These are phyloP conservation scores for Sesamia nonagrioides DNA, from an alignment of 1,140 invertebrate species.

Conservation along the genomic window DNA sequence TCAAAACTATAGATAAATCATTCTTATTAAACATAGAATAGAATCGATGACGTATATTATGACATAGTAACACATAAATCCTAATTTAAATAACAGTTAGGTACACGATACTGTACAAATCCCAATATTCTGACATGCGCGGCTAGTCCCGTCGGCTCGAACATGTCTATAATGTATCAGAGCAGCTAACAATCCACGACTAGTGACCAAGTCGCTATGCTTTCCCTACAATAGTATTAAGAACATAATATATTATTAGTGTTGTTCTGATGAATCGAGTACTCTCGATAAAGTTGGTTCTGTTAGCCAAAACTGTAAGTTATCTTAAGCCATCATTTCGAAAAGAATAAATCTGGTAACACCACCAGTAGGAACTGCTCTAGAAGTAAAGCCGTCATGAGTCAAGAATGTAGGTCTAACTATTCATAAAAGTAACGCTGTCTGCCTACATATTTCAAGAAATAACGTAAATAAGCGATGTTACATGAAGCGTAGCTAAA, in stretches of 20 bases:
- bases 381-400: background rate
- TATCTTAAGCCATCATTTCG: background rate
- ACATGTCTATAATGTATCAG: conserved; percentile 38
- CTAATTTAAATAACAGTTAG: conserved; percentile 46
- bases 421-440: conserved; percentile 26
- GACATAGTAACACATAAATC: conserved; percentile 12
- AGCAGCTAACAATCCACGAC: conserved; percentile 50
- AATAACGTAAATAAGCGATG: conserved; percentile 38
- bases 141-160: conserved; percentile 43
- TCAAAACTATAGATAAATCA: background rate
- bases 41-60: background rate
- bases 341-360: background rate
- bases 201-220: background rate
- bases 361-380: background rate
- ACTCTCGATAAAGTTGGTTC: background rate
- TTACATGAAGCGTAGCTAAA: conserved; percentile 18
- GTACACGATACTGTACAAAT: background rate
- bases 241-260: background rate
- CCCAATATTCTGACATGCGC: conserved; percentile 15
- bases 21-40: no score
- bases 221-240: background rate
- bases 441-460: conserved; percentile 7
- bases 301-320: background rate
- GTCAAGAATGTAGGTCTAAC: conserved; percentile 13
- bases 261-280: background rate